These are phyloP conservation scores for Chlorodrepanis virens DNA, from an alignment of 2,113 vertebrate species.

Conservation along the genomic window DNA sequence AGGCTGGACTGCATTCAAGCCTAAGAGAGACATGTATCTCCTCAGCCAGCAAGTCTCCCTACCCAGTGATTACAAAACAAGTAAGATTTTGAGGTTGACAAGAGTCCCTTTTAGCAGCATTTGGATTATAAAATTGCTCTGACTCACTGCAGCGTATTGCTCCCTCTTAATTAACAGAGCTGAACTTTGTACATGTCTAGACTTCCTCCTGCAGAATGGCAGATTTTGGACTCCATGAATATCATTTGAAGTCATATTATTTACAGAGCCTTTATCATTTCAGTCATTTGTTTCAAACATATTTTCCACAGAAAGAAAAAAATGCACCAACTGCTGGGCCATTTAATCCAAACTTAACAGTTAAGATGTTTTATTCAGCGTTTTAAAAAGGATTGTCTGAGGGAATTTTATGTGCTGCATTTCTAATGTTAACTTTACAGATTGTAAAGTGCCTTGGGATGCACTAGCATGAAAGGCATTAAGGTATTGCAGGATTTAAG, in stretches of 20 bases:
- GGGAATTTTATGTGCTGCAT: conserved; percentile 53
- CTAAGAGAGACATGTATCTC: not conserved
- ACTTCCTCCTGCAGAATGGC: conserved; percentile 55
- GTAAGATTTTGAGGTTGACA: conserved; percentile 59
- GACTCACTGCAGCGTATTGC: conserved; percentile 53
- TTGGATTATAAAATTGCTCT: conserved; percentile 63
- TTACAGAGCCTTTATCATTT: conserved; percentile 60
- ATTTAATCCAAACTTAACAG: conserved; percentile 66
- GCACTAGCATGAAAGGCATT: conserved; percentile 51
- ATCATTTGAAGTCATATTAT: conserved; percentile 63
- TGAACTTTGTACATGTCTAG: conserved; percentile 67
- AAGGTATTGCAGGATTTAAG: conserved; percentile 53
- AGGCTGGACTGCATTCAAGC: conserved; percentile 26
- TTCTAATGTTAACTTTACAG: conserved; percentile 63
- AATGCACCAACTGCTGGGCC: conserved; percentile 59
- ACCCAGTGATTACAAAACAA: conserved; percentile 42
- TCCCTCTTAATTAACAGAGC: conserved; percentile 62
- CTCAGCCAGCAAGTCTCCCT: conserved; percentile 9
- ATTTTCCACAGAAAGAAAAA: conserved; percentile 56
- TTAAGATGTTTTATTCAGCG: conserved; percentile 65
- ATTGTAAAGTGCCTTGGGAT: conserved; percentile 63
- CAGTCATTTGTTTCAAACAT: conserved; percentile 60
- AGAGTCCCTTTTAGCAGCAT: conserved; percentile 58
- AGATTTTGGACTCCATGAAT: conserved; percentile 54
- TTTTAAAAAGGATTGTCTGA: conserved; percentile 58